Percentiles rank a stretch among this genome's conserved stretches.
These are phyloP conservation scores for Tupaia chinensis DNA, from an alignment of 2,113 vertebrate species.

Conservation along the genomic window DNA sequence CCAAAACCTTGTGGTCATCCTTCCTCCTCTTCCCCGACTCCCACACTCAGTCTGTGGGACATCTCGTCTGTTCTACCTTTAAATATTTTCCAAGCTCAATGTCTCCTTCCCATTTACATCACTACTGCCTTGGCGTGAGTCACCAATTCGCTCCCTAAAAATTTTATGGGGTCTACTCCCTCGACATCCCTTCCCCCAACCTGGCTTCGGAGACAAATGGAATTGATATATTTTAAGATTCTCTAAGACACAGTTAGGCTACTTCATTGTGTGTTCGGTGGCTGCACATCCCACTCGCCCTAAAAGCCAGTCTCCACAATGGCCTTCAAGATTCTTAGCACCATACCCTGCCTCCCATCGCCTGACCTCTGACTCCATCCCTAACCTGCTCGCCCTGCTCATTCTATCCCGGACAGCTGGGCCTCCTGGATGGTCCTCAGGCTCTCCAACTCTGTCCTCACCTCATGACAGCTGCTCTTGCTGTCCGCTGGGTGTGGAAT, in stretches of 20 bases:
- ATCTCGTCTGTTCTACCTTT: background rate
- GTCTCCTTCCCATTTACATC: background rate
- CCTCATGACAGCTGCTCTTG: background rate
- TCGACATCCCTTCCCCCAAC: accelerated
- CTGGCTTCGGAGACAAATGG: background rate
- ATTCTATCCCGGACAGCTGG: background rate
- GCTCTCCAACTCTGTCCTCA: too few relatives aligned
- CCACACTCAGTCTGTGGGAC: background rate
- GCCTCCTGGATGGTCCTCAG: background rate
- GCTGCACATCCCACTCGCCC: background rate
- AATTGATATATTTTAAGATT: background rate
- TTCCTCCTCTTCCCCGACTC: background rate
- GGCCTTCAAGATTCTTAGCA: background rate
- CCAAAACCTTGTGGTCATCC: background rate
- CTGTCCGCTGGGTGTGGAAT: background rate
- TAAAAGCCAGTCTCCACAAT: background rate
- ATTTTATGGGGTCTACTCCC: background rate
- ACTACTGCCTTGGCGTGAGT: background rate
- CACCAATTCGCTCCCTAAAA: background rate
- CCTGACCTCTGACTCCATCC: background rate
- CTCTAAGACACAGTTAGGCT: background rate
- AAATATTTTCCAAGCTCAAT: background rate
- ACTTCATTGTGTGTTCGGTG: background rate
- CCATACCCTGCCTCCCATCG: background rate
- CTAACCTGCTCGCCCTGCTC: accelerated